Conservation (phyloP, 2,113 vertebrate species). For the Vanacampus margaritifer region DNA sequence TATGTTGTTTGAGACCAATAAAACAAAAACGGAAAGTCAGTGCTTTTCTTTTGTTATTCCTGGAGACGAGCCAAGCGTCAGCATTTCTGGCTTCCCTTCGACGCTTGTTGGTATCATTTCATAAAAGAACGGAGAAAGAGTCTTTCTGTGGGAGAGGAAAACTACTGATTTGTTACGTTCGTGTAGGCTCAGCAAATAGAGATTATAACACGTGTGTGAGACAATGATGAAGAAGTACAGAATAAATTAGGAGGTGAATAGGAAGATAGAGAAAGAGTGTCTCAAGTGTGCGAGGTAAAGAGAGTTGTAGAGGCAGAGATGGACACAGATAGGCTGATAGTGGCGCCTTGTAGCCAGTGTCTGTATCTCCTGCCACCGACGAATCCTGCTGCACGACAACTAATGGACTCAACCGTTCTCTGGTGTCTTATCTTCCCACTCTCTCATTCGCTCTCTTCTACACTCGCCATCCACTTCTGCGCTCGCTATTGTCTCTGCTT, state of each 20-base stretch:
- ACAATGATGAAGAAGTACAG: slow-evolving; percentile 29
- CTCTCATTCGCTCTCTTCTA: slow-evolving; percentile 15
- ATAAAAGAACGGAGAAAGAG: slow-evolving; percentile 32
- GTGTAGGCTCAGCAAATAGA: slow-evolving; percentile 64
- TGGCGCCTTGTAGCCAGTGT: slow-evolving; percentile 50
- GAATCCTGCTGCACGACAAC: slow-evolving; percentile 57
- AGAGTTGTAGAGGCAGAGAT: slow-evolving; percentile 44
- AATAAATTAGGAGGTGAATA: slow-evolving; percentile 54
- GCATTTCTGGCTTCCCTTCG: slow-evolving; percentile 41
- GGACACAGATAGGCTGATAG: slow-evolving; percentile 43
- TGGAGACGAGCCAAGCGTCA: slow-evolving; percentile 37
- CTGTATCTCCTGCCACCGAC: slow-evolving; percentile 56
- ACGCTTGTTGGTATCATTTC: slow-evolving; percentile 41
- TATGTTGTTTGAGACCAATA: slow-evolving; percentile 8
- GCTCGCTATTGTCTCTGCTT: slow-evolving; percentile 28
- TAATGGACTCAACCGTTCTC: slow-evolving; percentile 59
- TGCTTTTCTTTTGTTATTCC: background rate
- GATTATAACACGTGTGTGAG: slow-evolving; percentile 39
- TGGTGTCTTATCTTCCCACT: slow-evolving; percentile 46
- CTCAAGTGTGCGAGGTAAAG: slow-evolving; percentile 26
- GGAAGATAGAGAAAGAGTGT: slow-evolving; percentile 26
- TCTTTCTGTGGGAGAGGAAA: slow-evolving; percentile 17
- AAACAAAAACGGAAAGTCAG: background rate
- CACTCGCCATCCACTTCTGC: slow-evolving; percentile 15
- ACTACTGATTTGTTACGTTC: slow-evolving; percentile 50